Evolutionary conservation across 53 echinoderm and acorn worm species (phyloP).

Genomic region (Paracentrotus lividus): DNA sequence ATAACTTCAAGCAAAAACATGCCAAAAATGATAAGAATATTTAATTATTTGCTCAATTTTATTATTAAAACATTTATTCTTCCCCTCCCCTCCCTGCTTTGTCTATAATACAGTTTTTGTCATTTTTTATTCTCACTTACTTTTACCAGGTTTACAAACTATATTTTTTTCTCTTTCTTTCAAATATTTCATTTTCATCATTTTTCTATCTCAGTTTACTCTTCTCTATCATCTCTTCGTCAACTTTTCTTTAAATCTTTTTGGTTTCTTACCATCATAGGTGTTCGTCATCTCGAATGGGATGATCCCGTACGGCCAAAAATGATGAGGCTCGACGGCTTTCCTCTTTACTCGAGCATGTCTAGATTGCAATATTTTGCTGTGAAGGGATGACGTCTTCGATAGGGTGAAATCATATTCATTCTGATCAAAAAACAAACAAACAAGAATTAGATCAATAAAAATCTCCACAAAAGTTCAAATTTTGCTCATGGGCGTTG

Average conservation of each 20-base stretch:
- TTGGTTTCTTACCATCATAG: slow-evolving; percentile 42
- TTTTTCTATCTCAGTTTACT: not conserved
- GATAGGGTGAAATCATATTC: not conserved
- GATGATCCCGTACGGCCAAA: slow-evolving; percentile 58
- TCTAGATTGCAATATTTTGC: not conserved
- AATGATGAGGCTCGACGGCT: slow-evolving; percentile 17
- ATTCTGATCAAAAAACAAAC: not conserved
- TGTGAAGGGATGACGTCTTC: not conserved
- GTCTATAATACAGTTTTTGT: no score
- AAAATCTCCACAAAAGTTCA: no score
- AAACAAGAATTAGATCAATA: no score
- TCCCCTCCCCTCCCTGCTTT: not conserved
- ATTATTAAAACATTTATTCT: not conserved
- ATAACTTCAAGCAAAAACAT: not conserved
- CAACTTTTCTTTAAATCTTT: not conserved
- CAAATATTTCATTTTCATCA: not conserved
- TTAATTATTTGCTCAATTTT: no score
- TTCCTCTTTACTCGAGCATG: slow-evolving; percentile 62
- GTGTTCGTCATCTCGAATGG: slow-evolving; percentile 57
- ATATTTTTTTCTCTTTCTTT: not conserved
- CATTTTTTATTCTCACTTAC: not conserved
- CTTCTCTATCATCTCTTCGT: not conserved
- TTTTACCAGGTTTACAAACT: no score
- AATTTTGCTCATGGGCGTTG: no score
- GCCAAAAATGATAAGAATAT: not conserved